phyloP scores from a whole-genome alignment of 2,113 vertebrate genomes.

The Steatornis caripensis region DNA sequence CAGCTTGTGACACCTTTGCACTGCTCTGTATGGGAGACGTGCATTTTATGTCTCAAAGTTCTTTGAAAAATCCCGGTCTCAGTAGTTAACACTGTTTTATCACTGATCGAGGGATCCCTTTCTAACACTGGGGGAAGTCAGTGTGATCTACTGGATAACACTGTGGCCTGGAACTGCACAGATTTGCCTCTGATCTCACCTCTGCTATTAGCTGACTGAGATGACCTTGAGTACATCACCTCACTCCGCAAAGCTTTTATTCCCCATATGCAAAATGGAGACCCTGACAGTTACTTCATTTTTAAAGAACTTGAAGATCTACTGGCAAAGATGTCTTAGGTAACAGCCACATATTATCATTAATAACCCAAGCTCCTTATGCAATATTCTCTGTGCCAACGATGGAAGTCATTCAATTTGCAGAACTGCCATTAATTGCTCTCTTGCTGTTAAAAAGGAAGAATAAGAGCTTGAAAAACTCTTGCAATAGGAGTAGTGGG shows the following conservation, averaged over 20 bases:
- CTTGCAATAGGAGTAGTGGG: background rate
- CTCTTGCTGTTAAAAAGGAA: constrained; percentile 6
- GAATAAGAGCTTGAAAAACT: background rate
- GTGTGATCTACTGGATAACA: background rate
- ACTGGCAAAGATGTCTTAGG: constrained; percentile 19
- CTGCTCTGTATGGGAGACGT: background rate
- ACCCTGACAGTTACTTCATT: constrained; percentile 41
- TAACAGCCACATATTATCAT: constrained; percentile 36
- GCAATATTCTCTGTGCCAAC: constrained; percentile 38
- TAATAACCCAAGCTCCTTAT: constrained; percentile 26
- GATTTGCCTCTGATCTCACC: constrained; percentile 7
- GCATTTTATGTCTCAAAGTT: background rate
- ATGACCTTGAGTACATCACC: constrained; percentile 8
- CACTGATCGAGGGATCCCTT: background rate
- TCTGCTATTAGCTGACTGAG: constrained; percentile 10
- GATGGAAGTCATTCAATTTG: constrained; percentile 51
- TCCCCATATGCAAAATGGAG: background rate
- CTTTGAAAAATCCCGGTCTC: background rate
- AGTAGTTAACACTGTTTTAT: background rate
- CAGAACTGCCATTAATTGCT: constrained; percentile 50
- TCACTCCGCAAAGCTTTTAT: background rate
- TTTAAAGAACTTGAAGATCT: constrained; percentile 50
- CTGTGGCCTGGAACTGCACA: background rate
- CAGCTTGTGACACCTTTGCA: background rate
- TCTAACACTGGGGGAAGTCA: background rate